Conservation (phyloP, 1,140 invertebrate genomes). For the Hermatobates lingyangjiaoensis region DNA sequence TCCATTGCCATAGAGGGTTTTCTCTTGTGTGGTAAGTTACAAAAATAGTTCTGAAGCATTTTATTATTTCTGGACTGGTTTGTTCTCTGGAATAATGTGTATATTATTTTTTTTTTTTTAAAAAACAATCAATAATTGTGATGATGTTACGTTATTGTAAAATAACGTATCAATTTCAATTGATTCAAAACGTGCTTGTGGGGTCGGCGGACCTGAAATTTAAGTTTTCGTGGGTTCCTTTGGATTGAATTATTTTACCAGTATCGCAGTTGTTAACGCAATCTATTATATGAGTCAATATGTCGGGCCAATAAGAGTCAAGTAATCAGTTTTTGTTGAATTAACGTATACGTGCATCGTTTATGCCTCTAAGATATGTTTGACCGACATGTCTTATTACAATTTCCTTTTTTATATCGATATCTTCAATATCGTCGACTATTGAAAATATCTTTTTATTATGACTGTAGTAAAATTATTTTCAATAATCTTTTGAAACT, state of each 20-base stretch:
- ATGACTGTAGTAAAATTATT: neutral
- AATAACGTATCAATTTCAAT: neutral
- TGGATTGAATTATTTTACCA: conserved; percentile 1
- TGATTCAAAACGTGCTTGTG: neutral
- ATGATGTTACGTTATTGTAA: neutral
- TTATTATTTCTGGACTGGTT: neutral
- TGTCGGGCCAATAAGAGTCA: conserved; percentile 1
- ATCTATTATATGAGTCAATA: neutral
- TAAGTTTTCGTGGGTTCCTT: neutral
- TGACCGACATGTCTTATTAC: neutral
- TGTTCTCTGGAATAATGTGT: neutral
- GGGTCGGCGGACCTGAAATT: neutral
- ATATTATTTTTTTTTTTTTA: conserved; percentile 1
- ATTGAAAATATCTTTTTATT: neutral
- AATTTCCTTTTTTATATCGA: neutral
- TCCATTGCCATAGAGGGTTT: neutral
- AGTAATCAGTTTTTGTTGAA: neutral
- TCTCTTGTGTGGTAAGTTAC: neutral
- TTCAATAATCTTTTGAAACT: conserved; percentile 1
- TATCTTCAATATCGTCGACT: neutral
- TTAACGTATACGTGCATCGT: conserved; percentile 2
- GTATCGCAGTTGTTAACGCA: neutral
- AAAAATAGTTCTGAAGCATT: neutral
- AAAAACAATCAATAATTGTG: conserved; percentile 2
- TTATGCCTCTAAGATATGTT: conserved; percentile 1